Base-by-base conservation (phyloP, 2,797 vertebrate genomes). In the Orientallactaga sibirica region DNA sequence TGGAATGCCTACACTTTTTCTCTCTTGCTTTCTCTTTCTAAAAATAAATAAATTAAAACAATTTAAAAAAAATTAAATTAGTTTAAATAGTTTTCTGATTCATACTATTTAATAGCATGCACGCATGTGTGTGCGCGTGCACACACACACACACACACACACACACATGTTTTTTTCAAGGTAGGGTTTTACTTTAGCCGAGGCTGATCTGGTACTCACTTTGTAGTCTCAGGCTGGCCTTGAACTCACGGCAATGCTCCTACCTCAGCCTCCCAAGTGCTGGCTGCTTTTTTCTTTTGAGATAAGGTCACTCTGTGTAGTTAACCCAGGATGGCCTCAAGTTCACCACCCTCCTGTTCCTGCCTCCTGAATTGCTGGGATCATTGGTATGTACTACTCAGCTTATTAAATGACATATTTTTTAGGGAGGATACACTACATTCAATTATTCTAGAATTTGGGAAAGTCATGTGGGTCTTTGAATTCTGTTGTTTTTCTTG, bases 401-500 rank as follows among this genome's bases (percentile, higher is more conserved):
- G 52, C 33, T 62, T 61, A 73, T 73, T 86, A 86, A 62, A 29
- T 43, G 29, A 83, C 20, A 43, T n/a, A 37, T 33, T 80, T 74
- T 68, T 29, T 1, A 2, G 25, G 73, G 41, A 37, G 93, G 80
- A 16, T 22, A 52, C 24, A 70, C 20, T 48, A 19, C 41, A 74
- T 61, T 62, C 24, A 52, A 9, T 88, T 85, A 75, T 92, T 83
- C 11, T 37, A 76, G 62, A 91, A 93, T 80, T 80, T 88, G 62
- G 37, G 16, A 1, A 81, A 25, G 7, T 84, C 68, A 25, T 27
- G 1, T 12, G 27, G 20, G 29, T 86, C 33, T 58, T 90, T 76
- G 33, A 80, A 77, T 11, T 76, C 68, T 74, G 43, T 61, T 55
- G 71, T 12, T 52, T 91, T 95, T 92, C 66, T 88, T 87, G 86